phyloP scores from a whole-genome alignment of 2,113 vertebrate genomes.

The Silurus asotus region DNA sequence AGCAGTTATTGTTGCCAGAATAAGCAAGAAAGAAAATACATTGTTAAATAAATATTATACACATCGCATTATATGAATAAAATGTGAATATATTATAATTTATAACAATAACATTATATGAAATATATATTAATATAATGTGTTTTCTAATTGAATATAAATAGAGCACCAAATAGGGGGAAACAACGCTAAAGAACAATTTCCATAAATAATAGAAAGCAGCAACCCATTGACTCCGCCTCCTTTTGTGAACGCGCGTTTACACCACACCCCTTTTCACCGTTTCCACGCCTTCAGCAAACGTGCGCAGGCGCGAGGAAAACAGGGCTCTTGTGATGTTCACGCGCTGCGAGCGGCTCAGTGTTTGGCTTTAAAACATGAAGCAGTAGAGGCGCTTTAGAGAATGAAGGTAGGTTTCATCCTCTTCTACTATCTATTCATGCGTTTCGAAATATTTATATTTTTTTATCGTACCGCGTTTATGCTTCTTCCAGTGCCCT shows the following conservation, averaged over 20 bases:
- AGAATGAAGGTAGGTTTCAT: neutral
- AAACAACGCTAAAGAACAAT: no score
- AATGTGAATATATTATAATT: no score
- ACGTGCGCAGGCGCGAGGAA: neutral
- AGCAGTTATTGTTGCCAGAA: no score
- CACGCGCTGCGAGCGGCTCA: no score
- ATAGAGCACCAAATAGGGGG: no score
- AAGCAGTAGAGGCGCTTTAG: no score
- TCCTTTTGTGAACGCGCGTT: neutral
- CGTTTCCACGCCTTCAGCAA: constrained; percentile 38
- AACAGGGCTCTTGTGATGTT: constrained; percentile 3
- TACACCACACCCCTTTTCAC: constrained; percentile 17
- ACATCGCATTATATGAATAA: no score
- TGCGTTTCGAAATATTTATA: neutral
- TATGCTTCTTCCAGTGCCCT: neutral
- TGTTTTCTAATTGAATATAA: no score
- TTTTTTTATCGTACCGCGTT: neutral
- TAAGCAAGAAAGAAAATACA: no score
- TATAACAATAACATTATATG: neutral
- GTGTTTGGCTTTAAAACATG: neutral
- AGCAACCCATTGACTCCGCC: neutral
- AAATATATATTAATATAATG: no score
- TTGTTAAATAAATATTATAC: neutral
- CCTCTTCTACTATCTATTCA: no score
- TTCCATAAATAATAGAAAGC: neutral